A percentile compares a stretch with the other conserved stretches of the same genome.
Conservation (phyloP, 2,797 vertebrate genomes). For the Notolabrus celidotus region DNA sequence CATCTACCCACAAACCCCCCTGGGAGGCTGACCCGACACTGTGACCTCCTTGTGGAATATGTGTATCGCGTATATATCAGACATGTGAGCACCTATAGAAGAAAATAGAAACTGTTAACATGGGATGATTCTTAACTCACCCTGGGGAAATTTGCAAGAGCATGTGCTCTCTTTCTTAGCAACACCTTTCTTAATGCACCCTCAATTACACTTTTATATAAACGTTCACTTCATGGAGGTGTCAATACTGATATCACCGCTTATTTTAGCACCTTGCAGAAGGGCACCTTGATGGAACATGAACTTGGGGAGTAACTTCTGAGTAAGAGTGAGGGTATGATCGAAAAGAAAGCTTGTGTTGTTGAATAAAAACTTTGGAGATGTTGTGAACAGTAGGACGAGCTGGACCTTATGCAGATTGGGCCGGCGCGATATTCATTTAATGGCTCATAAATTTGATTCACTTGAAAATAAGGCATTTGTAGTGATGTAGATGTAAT, state of each 20-base stretch:
- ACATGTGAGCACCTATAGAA: constrained; percentile 40
- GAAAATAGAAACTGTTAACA: constrained; percentile 53
- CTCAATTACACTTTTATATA: not conserved
- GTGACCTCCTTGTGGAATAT: constrained; percentile 61
- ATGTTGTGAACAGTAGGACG: not conserved
- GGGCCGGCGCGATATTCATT: too few relatives aligned
- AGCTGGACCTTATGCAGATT: too few relatives aligned
- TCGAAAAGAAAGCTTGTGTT: too few relatives aligned
- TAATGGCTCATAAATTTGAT: too few relatives aligned
- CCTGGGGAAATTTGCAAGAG: constrained; percentile 59
- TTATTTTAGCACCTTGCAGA: not conserved
- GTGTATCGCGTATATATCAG: constrained; percentile 37
- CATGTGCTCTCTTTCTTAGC: constrained; percentile 52
- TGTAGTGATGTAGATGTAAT: not conserved
- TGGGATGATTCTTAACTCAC: constrained; percentile 40
- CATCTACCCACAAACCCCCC: constrained; percentile 31
- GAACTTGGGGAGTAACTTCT: not conserved
- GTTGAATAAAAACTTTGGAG: not conserved
- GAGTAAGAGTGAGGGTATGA: not conserved
- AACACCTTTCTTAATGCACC: constrained; percentile 26
- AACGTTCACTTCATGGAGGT: not conserved
- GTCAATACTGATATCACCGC: not conserved
- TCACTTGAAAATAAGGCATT: not conserved
- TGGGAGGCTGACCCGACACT: constrained; percentile 49
- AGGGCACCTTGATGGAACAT: not conserved